phyloP scores from a whole-genome alignment of 2,797 vertebrate genomes.

The Danio tinwini region DNA sequence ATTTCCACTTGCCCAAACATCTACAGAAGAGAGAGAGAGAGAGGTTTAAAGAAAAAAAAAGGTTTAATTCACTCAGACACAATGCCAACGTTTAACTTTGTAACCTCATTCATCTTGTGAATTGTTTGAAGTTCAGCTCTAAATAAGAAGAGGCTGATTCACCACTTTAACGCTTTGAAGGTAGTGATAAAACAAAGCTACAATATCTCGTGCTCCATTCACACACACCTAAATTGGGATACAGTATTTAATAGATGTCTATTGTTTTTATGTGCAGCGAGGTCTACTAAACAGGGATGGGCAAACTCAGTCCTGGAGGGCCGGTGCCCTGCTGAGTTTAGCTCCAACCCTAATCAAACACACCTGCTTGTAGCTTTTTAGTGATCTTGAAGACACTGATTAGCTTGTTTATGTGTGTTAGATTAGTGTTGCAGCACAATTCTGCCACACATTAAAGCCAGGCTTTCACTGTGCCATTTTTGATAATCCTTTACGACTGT shows the following conservation, averaged over 20 bases:
- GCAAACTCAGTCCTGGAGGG: no score
- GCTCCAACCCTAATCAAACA: no score
- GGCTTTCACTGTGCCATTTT: no score
- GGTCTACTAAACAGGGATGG: not conserved
- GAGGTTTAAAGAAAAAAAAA: not conserved
- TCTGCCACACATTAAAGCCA: no score
- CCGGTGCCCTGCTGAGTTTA: no score
- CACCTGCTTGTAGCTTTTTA: no score
- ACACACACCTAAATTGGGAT: not conserved
- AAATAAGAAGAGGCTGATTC: not conserved
- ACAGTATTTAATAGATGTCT: not conserved
- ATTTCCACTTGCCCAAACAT: constrained; percentile 26
- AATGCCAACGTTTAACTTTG: constrained; percentile 8
- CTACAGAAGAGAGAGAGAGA: no score
- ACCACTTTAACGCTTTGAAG: not conserved
- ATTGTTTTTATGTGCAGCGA: not conserved
- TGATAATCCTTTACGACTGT: no score
- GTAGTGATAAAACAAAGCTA: not conserved
- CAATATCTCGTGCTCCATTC: no score
- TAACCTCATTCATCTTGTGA: not conserved
- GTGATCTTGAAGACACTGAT: no score
- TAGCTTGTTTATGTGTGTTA: no score
- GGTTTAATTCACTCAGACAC: constrained; percentile 1
- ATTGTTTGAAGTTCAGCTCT: not conserved
- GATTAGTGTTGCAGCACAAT: no score